Conservation (phyloP, 2,797 vertebrate genomes). For the Enteromius thamalakanensis region DNA sequence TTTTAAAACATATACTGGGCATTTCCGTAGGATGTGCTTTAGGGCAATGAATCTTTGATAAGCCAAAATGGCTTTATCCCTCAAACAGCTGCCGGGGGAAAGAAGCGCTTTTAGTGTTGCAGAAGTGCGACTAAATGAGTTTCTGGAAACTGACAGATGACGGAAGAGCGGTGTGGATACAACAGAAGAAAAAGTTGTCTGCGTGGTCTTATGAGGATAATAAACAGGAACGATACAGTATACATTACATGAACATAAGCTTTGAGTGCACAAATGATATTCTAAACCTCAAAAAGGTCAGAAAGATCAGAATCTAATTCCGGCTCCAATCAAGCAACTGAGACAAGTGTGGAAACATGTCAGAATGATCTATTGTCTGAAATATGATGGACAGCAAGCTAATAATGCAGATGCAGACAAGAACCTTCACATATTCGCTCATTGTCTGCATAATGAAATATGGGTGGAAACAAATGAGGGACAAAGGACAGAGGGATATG, state of each 20-base stretch:
- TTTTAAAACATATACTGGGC: slow-evolving; percentile 48
- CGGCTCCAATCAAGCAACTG: not conserved
- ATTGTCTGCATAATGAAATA: slow-evolving; percentile 62
- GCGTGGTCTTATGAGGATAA: not conserved
- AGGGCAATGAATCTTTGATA: slow-evolving; percentile 78
- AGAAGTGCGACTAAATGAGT: slow-evolving; percentile 55
- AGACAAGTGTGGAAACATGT: not conserved
- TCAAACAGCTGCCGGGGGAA: slow-evolving; percentile 65
- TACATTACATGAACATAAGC: slow-evolving; percentile 1
- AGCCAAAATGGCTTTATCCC: slow-evolving; percentile 71
- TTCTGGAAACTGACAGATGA: slow-evolving; percentile 10
- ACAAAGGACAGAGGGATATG: slow-evolving; percentile 43
- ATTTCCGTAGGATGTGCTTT: slow-evolving; percentile 61
- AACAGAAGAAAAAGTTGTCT: not conserved
- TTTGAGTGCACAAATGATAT: not conserved
- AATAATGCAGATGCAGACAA: slow-evolving; percentile 27
- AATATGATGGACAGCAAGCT: slow-evolving; percentile 30
- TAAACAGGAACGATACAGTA: not conserved
- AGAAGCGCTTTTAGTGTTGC: slow-evolving; percentile 64
- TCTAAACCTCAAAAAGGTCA: slow-evolving; percentile 12
- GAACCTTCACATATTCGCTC: slow-evolving; percentile 7
- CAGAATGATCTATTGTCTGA: slow-evolving; percentile 13
- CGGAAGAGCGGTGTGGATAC: not conserved
- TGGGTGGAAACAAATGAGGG: slow-evolving; percentile 57
- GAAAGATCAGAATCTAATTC: not conserved